These are phyloP conservation scores for Cassiopea xamachana DNA, from an alignment of 30 jellyfish, hydroid and myxozoan genomes.

Conservation along the genomic window DNA sequence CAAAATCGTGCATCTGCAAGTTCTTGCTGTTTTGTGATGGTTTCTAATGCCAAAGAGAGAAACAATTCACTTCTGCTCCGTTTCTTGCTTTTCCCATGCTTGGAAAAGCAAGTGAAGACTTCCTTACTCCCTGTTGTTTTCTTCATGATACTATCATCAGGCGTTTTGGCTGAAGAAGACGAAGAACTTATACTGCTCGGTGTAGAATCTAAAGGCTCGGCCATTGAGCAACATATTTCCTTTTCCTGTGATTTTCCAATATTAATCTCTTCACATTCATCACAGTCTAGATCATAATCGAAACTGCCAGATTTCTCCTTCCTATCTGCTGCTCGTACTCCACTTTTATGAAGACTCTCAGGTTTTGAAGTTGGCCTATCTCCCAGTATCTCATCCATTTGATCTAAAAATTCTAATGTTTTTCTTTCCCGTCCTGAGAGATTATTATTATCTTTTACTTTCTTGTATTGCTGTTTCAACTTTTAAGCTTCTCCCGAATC, in stretches of 20 bases:
- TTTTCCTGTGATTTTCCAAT: neutral
- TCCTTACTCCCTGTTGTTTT: neutral
- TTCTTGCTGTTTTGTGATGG: conserved; percentile 14
- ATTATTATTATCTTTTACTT: conserved; percentile 44
- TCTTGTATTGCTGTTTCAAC: conserved; percentile 18
- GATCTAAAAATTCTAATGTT: conserved; percentile 23
- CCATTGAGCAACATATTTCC: neutral
- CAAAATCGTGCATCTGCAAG: conserved; percentile 41
- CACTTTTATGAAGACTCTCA: conserved; percentile 6
- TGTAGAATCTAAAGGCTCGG: neutral
- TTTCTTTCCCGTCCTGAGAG: conserved; percentile 42
- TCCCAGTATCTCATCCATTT: conserved; percentile 40
- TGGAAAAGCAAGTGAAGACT: neutral
- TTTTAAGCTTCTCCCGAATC: conserved; percentile 35
- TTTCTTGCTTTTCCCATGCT: conserved; percentile 43
- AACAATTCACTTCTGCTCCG: conserved; percentile 16
- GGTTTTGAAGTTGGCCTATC: conserved; percentile 44
- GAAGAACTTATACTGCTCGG: neutral
- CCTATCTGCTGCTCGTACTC: neutral
- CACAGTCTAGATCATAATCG: neutral
- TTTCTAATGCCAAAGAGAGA: neutral
- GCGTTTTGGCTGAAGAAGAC: neutral
- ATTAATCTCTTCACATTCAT: neutral
- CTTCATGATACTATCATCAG: neutral
- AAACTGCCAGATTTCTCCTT: neutral